Percentiles rank a stretch among this genome's conserved stretches.
phyloP scores from a whole-genome alignment of 2,888 invertebrate genomes.

The Trichopoda pennipes region DNA sequence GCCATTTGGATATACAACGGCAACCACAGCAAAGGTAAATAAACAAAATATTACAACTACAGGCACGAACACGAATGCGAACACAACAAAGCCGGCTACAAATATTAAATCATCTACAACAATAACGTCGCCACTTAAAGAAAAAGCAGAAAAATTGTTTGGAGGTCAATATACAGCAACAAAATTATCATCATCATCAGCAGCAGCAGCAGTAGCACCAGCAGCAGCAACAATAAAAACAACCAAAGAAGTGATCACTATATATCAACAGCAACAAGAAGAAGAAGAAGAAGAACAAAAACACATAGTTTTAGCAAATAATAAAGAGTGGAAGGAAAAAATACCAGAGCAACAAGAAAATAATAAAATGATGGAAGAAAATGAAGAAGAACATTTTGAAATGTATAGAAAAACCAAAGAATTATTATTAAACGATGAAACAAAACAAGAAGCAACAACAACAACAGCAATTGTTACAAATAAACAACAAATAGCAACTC shows the following conservation, averaged over 20 bases:
- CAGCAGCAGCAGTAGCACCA: constrained; percentile 60
- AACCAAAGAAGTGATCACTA: constrained; percentile 73
- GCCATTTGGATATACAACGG: constrained; percentile 62
- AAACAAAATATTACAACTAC: constrained; percentile 65
- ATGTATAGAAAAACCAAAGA: constrained; percentile 58
- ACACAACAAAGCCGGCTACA: constrained; percentile 64
- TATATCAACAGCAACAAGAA: constrained; percentile 46
- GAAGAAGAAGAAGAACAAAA: constrained; percentile 27
- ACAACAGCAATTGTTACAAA: constrained; percentile 59
- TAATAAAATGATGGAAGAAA: constrained; percentile 39
- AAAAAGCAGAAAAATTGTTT: constrained; percentile 77
- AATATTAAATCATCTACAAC: constrained; percentile 62
- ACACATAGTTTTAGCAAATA: constrained; percentile 4
- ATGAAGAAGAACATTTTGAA: constrained; percentile 56
- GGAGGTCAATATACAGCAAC: constrained; percentile 78
- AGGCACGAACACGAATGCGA: constrained; percentile 69
- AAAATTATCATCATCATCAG: constrained; percentile 66
- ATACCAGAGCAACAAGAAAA: constrained; percentile 28
- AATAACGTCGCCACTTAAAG: constrained; percentile 71
- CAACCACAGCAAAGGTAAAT: constrained; percentile 66
- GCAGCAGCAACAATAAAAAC: constrained; percentile 38
- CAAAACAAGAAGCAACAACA: constrained; percentile 42
- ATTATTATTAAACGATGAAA: constrained; percentile 46
- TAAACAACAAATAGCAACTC: constrained; percentile 64
- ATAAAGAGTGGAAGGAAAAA: constrained; percentile 40